Conservation (phyloP, 1,140 invertebrate species). For the Atta texana region DNA sequence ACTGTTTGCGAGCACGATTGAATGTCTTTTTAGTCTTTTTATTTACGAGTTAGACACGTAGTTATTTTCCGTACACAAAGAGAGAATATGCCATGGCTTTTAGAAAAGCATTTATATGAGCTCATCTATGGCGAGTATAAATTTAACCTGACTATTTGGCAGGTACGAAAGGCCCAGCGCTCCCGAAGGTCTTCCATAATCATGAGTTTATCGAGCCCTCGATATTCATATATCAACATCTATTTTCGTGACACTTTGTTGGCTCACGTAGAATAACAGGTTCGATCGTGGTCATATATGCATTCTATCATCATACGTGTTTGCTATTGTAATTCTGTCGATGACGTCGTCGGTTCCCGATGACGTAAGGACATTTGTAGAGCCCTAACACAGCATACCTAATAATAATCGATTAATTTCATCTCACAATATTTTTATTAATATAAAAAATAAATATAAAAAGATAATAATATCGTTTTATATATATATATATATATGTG, state of each 20-base stretch:
- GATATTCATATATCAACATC: constrained; percentile 60
- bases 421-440: background rate
- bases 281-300: constrained; percentile 39
- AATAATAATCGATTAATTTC: constrained; percentile 50
- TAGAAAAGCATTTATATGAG: constrained; percentile 26
- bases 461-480: background rate
- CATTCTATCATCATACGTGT: constrained; percentile 25
- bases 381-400: background rate
- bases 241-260: constrained; percentile 61
- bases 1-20: constrained; percentile 18
- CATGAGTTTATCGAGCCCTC: constrained; percentile 54
- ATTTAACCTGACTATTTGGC: constrained; percentile 48
- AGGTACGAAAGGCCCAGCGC: background rate
- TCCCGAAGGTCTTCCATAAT: constrained; percentile 49
- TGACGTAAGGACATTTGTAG: constrained; percentile 12
- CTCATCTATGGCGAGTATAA: constrained; percentile 13
- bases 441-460: constrained; percentile 28
- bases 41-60: background rate
- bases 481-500: too few species aligned
- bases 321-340: constrained; percentile 36
- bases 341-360: constrained; percentile 19
- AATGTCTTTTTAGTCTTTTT: constrained; percentile 13
- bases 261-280: constrained; percentile 50
- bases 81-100: constrained; percentile 10
- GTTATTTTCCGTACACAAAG: background rate